Conservation (phyloP, 35 echinoderm and acorn worm species). For the Ophiothrix spiculata region DNA sequence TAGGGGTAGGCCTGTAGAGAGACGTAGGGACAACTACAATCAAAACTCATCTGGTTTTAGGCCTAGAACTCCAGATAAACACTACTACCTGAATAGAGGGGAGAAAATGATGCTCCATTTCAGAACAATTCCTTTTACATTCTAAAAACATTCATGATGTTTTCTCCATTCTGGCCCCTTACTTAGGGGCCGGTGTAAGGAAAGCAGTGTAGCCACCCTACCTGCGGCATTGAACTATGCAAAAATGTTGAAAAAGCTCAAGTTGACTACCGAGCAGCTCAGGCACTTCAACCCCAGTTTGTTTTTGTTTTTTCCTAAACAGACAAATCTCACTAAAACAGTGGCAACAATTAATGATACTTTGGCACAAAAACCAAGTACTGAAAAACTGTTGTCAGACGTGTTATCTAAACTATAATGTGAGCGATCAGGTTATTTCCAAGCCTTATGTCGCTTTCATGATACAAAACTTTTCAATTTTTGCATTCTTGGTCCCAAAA, state of each 20-base stretch:
- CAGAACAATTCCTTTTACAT: no score
- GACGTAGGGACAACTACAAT: no score
- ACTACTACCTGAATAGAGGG: no score
- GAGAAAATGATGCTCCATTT: no score
- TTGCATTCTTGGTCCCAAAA: no score
- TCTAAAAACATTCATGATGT: no score
- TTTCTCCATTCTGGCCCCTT: no score
- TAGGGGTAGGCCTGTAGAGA: no score
- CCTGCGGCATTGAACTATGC: not conserved
- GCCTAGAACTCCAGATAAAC: no score
- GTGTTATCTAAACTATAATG: not conserved
- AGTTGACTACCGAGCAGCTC: not conserved
- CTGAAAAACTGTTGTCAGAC: not conserved
- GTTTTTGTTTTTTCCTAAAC: not conserved
- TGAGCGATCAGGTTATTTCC: not conserved
- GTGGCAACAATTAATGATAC: not conserved
- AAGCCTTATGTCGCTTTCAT: not conserved
- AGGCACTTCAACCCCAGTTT: not conserved
- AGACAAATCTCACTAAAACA: not conserved
- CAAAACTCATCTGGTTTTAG: no score
- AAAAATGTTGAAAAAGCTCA: not conserved
- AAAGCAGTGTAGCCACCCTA: not conserved
- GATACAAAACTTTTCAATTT: not conserved
- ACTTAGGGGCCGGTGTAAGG: not conserved
- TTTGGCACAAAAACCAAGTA: not conserved